phyloP scores from a whole-genome alignment of 2,888 invertebrate genomes.

The Petrolisthes cinctipes region DNA sequence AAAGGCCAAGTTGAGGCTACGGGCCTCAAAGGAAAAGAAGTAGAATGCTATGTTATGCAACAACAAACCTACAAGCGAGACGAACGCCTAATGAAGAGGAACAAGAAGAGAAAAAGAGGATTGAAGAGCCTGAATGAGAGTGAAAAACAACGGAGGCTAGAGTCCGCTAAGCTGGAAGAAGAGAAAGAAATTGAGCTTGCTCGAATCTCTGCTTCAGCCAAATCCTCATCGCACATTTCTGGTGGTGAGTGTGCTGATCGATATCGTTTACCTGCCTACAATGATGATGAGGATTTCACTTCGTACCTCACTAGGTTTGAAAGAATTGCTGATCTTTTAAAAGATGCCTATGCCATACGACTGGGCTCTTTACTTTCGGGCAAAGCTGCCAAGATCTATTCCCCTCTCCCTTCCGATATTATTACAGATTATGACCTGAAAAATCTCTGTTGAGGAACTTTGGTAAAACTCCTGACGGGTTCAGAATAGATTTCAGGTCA shows the following conservation, averaged over 20 bases:
- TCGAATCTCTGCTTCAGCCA: background rate
- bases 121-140: background rate
- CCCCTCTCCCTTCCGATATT: background rate
- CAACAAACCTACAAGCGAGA: background rate
- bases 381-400: background rate
- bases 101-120: background rate
- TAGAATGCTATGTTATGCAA: background rate
- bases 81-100: background rate
- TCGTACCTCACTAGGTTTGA: conserved; percentile 1
- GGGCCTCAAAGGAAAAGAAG: background rate
- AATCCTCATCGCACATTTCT: no score
- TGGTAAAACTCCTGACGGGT: background rate
- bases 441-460: conserved; percentile 1
- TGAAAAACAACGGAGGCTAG: background rate
- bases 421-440: background rate
- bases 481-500: background rate
- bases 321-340: background rate
- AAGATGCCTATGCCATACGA: background rate
- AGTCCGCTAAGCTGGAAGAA: background rate
- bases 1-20: background rate
- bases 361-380: conserved; percentile 6
- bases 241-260: background rate
- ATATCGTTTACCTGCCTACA: conserved; percentile 13
- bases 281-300: background rate
- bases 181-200: background rate